Evolutionary conservation across 2,797 vertebrate species (phyloP).

Genomic region (Molossus molossus): DNA sequence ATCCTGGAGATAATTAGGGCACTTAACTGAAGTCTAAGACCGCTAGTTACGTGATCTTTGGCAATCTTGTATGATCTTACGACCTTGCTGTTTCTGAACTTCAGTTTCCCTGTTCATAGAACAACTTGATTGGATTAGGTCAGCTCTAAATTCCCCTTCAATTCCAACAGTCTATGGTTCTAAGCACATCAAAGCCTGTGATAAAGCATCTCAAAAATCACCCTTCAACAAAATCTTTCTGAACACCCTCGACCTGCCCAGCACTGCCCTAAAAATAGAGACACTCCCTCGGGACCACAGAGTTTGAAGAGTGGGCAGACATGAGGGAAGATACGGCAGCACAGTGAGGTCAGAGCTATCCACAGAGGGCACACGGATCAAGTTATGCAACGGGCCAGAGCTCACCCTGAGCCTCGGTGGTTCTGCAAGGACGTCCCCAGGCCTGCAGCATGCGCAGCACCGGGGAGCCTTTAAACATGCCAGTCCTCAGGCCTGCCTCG

Average conservation of each 20-base stretch:
- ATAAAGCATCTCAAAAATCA: conserved; percentile 65
- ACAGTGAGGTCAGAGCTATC: not conserved
- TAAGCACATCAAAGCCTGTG: conserved; percentile 45
- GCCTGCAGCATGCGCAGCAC: not conserved
- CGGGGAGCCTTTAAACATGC: not conserved
- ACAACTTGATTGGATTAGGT: conserved; percentile 24
- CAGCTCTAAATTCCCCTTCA: conserved; percentile 30
- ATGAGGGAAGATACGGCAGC: not conserved
- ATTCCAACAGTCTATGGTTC: conserved; percentile 37
- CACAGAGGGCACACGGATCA: not conserved
- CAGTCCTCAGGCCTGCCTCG: not conserved
- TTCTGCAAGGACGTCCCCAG: not conserved
- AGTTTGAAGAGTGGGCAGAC: not conserved
- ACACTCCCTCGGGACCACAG: not conserved
- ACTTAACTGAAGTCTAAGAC: not conserved
- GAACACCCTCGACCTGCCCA: not conserved
- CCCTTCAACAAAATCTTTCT: conserved; percentile 60
- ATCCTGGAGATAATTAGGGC: not conserved
- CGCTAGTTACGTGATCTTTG: not conserved
- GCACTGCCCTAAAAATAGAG: conserved; percentile 46
- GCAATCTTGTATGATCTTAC: not conserved
- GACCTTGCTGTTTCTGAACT: conserved; percentile 34
- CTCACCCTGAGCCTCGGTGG: not conserved
- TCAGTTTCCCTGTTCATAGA: conserved; percentile 18
- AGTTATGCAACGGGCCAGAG: not conserved